Evolutionary conservation across 2,888 invertebrate genomes (phyloP).

Genomic region (Ennomos quercinarius): DNA sequence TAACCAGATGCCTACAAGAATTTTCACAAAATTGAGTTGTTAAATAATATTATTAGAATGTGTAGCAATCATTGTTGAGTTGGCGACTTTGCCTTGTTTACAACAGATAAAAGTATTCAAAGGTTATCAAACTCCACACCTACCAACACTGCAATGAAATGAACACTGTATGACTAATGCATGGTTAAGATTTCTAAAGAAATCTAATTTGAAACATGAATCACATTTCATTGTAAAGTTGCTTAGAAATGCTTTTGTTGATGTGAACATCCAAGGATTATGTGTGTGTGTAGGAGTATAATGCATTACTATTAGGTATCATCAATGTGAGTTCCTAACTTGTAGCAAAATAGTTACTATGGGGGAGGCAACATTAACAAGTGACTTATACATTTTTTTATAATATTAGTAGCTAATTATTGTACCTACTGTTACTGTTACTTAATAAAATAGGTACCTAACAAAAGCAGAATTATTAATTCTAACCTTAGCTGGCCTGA

Average conservation of each 20-base stretch:
- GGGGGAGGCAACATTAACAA: constrained; percentile 6
- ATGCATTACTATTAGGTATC: constrained; percentile 12
- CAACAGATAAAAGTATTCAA: constrained; percentile 8
- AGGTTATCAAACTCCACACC: constrained; percentile 12
- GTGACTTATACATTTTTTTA: too few relatives aligned
- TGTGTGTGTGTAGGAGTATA: constrained; percentile 17
- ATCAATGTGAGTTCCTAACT: constrained; percentile 19
- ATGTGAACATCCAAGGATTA: too few relatives aligned
- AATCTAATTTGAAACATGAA: constrained; percentile 10
- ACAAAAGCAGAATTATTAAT: too few relatives aligned
- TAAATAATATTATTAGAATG: too few relatives aligned
- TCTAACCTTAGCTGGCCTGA: not conserved
- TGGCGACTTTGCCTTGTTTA: constrained; percentile 1
- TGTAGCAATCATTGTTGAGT: too few relatives aligned
- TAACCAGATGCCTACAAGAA: too few relatives aligned
- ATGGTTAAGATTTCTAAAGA: constrained; percentile 7
- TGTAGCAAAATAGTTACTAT: constrained; percentile 35
- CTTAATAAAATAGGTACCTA: too few relatives aligned
- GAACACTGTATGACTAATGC: constrained; percentile 18
- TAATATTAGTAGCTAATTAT: too few relatives aligned
- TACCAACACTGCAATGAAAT: not conserved
- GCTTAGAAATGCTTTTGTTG: not conserved
- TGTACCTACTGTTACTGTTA: too few relatives aligned
- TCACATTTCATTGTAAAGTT: constrained; percentile 14
- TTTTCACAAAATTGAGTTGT: too few relatives aligned